Evolutionary conservation across 1,140 invertebrate species (phyloP), one percentile per base, ranked within the genome.

Genomic region (Penaeus indicus): DNA sequence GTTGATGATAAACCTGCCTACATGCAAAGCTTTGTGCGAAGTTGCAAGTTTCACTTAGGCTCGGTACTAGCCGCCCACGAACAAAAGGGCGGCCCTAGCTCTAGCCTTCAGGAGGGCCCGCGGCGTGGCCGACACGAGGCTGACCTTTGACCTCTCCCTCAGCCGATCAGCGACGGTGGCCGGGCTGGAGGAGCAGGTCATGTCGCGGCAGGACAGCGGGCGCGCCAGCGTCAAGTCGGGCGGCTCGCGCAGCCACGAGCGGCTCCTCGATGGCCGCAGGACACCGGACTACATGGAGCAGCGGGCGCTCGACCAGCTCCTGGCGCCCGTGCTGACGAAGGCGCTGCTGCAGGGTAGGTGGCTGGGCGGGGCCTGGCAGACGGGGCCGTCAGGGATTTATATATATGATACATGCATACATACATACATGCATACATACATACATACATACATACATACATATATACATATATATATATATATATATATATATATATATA

Each of bases 211-310:
- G 27, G 83, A 83, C 42, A 84, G 63, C 85, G 82, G 80, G 64
- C 32, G 75, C n/a, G 87, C 81, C 61, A 67, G 75, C 54, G 79
- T 62, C 19, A 69, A 62, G 77, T 75, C 69, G 19, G 89, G 80
- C 3, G 86, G 54, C 21, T 87, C 86, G 25, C 64, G 88, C 82
- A 96, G 95, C 91, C 95, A 96, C 91, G 96, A 97, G 92, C 93
- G 96, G 81, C 93, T 96, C 38, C 94, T 95, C 89, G 95, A 95
- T 85, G 94, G 95, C 25, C 93, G 94, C 91, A 95, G 95, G 92
- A 93, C 94, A 13, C 92, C 94, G 2, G 92, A 92, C 32, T 90
- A 89, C 27, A n/a, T 89, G 21, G 91, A 91, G 27, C 90, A 91
- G 88, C 75, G 90, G 91, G 89, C 93, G 93, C 91, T 93, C 92